These are phyloP conservation scores for Papilio glaucus DNA, from an alignment of 1,140 invertebrate species.

Conservation along the genomic window DNA sequence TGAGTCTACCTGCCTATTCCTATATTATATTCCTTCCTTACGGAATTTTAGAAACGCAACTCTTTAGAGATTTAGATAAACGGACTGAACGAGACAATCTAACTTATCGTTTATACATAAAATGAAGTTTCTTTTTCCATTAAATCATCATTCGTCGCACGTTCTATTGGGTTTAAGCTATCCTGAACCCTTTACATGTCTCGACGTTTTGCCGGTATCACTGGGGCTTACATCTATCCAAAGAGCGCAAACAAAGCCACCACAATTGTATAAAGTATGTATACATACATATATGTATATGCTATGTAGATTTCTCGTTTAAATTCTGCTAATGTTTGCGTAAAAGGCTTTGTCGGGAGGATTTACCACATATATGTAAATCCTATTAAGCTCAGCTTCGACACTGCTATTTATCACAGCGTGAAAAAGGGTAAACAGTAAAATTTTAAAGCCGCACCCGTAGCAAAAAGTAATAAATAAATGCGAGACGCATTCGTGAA, in stretches of 20 bases:
- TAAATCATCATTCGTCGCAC: conserved; percentile 62
- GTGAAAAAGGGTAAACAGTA: conserved; percentile 35
- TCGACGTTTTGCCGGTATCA: conserved; percentile 63
- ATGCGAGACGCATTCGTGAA: background rate
- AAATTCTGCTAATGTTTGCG: conserved; percentile 38
- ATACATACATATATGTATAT: conserved; percentile 32
- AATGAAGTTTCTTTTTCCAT: conserved; percentile 29
- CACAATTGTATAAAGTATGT: conserved; percentile 27
- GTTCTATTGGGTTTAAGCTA: conserved; percentile 76
- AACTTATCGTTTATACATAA: conserved; percentile 11
- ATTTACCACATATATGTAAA: conserved; percentile 38
- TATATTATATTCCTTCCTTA: too few relatives aligned
- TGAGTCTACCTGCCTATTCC: too few relatives aligned
- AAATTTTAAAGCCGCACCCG: conserved; percentile 28
- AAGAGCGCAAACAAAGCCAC: conserved; percentile 40
- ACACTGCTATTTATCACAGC: conserved; percentile 37
- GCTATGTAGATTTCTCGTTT: conserved; percentile 24
- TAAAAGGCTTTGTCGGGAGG: conserved; percentile 38
- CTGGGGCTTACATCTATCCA: conserved; percentile 55
- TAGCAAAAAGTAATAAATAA: conserved; percentile 3
- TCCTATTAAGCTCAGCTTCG: conserved; percentile 37
- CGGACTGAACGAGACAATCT: background rate
- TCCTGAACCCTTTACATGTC: conserved; percentile 68
- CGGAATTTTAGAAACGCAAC: background rate
- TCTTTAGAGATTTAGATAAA: background rate